A percentile compares a stretch with the other conserved stretches of the same genome.
These are phyloP conservation scores for Augochlorella aurata DNA, from an alignment of 2,888 invertebrate species.

Conservation along the genomic window DNA sequence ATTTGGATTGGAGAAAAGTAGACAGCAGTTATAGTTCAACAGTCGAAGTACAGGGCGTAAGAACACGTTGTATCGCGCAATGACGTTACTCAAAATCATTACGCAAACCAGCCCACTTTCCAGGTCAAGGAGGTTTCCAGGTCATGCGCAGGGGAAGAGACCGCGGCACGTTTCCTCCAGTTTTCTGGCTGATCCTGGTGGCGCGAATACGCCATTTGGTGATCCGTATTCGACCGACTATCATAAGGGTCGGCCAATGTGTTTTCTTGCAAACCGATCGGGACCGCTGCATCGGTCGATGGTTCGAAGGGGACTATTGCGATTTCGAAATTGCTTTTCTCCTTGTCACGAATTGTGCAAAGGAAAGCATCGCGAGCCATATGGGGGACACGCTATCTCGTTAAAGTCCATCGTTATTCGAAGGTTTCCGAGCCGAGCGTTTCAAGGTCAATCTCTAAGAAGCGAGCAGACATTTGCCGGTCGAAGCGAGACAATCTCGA, in stretches of 20 bases:
- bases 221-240: too few relatives aligned
- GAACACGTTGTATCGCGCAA: constrained; percentile 32
- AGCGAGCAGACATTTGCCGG: not conserved
- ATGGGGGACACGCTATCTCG: not conserved
- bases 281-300: too few relatives aligned
- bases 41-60: too few relatives aligned
- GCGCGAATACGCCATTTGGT: too few relatives aligned
- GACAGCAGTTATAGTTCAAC: not conserved
- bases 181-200: constrained; percentile 5
- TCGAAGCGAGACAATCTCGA: not conserved
- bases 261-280: too few relatives aligned
- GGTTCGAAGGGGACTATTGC: not conserved
- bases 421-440: not conserved
- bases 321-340: not conserved
- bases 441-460: not conserved
- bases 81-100: constrained; percentile 60
- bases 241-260: too few relatives aligned
- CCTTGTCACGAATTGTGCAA: too few relatives aligned
- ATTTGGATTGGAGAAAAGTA: not conserved
- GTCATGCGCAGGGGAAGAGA: constrained; percentile 55
- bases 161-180: constrained; percentile 40
- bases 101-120: constrained; percentile 58
- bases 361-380: not conserved
- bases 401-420: not conserved
- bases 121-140: constrained; percentile 58